These are phyloP conservation scores for Tetrapedia diversipes DNA, from an alignment of 2,888 invertebrate genomes.

Conservation along the genomic window DNA sequence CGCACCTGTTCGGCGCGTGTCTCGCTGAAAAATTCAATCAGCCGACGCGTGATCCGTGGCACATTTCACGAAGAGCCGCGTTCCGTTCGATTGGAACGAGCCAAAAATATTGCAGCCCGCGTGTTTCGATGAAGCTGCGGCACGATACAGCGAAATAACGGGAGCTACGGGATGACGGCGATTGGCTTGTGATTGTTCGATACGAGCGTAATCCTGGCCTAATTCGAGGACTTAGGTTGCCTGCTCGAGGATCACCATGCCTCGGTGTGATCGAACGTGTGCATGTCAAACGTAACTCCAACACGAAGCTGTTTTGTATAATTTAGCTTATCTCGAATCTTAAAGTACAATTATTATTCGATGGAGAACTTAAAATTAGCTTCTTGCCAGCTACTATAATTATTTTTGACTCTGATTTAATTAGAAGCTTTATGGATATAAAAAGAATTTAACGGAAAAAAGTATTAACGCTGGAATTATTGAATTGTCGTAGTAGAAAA, in stretches of 20 bases:
- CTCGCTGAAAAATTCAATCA: constrained; percentile 16
- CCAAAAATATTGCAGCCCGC: too few relatives aligned
- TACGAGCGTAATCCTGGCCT: not conserved
- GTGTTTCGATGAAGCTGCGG: too few relatives aligned
- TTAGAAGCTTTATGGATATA: too few relatives aligned
- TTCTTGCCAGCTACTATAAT: too few relatives aligned
- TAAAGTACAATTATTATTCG: too few relatives aligned
- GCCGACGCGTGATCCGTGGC: not conserved
- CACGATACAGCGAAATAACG: not conserved
- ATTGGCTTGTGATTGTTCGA: not conserved
- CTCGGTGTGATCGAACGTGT: not conserved
- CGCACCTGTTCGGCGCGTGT: constrained; percentile 5
- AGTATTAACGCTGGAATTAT: too few relatives aligned
- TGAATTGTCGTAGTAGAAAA: too few relatives aligned
- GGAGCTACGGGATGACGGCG: too few relatives aligned
- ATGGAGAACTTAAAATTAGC: too few relatives aligned
- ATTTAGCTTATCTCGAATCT: not conserved
- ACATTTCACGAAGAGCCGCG: not conserved
- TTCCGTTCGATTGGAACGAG: not conserved
- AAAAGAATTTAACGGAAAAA: too few relatives aligned
- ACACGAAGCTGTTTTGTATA: not conserved
- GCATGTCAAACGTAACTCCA: too few relatives aligned
- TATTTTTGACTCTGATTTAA: too few relatives aligned
- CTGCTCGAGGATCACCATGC: not conserved
- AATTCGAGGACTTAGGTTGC: not conserved